Evolutionary conservation across 2,797 vertebrate genomes (phyloP).

Genomic region (Anolis apletophallus): DNA sequence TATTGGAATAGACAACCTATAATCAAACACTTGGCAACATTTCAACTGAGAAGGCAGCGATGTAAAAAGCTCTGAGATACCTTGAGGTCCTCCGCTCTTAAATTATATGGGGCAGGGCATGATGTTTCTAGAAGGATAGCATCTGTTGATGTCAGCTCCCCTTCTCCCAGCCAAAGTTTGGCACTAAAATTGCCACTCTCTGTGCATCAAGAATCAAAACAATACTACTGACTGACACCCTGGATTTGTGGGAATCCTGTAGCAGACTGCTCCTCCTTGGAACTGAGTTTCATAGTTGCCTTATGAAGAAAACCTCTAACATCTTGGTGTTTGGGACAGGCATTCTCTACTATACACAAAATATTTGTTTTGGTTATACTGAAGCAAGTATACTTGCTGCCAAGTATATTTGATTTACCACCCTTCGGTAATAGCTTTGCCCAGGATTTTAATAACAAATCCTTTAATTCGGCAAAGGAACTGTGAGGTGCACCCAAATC

Average conservation of each 20-base stretch:
- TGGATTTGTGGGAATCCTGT: not conserved
- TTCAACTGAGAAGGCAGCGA: rapidly evolving
- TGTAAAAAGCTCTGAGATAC: not conserved
- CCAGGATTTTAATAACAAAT: slow-evolving; percentile 4
- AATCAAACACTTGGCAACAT: not conserved
- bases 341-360: not conserved
- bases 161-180: not conserved
- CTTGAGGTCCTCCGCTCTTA: not conserved
- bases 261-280: not conserved
- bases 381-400: not conserved
- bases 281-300: not conserved
- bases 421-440: not conserved
- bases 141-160: too few relatives aligned
- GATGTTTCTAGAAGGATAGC: not conserved
- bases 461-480: not conserved
- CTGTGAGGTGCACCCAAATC: not conserved
- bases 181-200: not conserved
- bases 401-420: not conserved
- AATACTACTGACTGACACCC: not conserved
- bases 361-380: not conserved
- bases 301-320: too few relatives aligned
- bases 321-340: too few relatives aligned
- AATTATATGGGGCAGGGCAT: not conserved
- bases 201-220: slow-evolving; percentile 1
- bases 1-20: not conserved